A percentile compares a stretch with the other conserved stretches of the same genome.
These are phyloP conservation scores for Scaptodrosophila lebanonensis DNA, from an alignment of 1,140 invertebrate species.

Conservation along the genomic window DNA sequence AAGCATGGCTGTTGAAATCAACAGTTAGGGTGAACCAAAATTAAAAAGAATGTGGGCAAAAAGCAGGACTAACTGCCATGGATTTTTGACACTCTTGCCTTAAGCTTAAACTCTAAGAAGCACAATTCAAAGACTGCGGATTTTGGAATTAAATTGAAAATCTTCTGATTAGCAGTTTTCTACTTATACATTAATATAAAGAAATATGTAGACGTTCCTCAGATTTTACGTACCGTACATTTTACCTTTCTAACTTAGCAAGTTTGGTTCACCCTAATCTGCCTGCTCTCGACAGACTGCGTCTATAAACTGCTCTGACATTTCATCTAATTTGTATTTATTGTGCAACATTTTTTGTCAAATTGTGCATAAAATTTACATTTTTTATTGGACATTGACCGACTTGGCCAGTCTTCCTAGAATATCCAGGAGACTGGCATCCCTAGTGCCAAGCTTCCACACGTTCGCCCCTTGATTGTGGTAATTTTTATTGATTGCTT, in stretches of 20 bases:
- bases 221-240: no score
- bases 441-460: conserved; percentile 10
- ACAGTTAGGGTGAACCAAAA: conserved; percentile 1
- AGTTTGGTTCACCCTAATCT: conserved; percentile 27
- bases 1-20: conserved; percentile 12
- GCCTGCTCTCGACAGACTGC: not conserved
- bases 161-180: not conserved
- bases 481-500: conserved; percentile 45
- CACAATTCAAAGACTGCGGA: no score
- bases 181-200: no score
- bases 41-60: not conserved
- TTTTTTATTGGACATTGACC: conserved; percentile 64
- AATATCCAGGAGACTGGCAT: not conserved
- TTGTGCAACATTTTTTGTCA: conserved; percentile 47
- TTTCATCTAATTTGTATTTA: conserved; percentile 71
- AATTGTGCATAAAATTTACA: conserved; percentile 67
- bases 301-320: conserved; percentile 29
- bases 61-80: no score
- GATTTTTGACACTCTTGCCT: no score
- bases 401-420: conserved; percentile 18
- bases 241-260: no score
- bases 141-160: not conserved
- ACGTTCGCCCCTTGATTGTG: conserved; percentile 41
- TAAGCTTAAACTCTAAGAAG: no score
- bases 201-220: no score